Evolutionary conservation across 2,888 invertebrate genomes (phyloP).

Genomic region (Dryomyza anilis): DNA sequence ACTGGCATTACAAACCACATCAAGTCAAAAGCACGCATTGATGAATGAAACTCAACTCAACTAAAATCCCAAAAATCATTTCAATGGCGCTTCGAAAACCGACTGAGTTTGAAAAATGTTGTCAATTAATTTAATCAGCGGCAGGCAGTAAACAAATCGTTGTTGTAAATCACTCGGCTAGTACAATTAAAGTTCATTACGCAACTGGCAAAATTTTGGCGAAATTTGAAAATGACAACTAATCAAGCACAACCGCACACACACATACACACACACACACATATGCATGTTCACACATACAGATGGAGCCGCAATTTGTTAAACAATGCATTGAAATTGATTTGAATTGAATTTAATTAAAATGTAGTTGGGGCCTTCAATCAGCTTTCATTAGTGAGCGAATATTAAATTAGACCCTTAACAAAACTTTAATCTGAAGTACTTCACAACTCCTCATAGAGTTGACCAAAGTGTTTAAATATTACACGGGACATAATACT

Average conservation of each 20-base stretch:
- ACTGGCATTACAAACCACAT: background rate
- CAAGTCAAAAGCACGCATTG: background rate
- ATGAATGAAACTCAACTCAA: background rate
- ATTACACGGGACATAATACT: too few species aligned
- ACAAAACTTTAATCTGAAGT: too few species aligned
- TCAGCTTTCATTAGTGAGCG: too few species aligned
- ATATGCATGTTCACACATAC: background rate
- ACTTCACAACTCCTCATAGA: too few species aligned
- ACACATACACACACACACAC: background rate
- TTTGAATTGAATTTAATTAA: background rate
- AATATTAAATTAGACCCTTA: too few species aligned
- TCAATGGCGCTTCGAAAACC: too few species aligned
- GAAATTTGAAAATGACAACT: constrained; percentile 15
- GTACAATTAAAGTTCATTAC: constrained; percentile 8
- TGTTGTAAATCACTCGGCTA: background rate
- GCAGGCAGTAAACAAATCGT: background rate
- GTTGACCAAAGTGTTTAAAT: too few species aligned
- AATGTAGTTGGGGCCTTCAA: too few species aligned
- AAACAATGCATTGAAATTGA: background rate
- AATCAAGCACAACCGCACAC: constrained; percentile 8
- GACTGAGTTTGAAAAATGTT: background rate
- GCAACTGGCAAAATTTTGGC: background rate
- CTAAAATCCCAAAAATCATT: background rate
- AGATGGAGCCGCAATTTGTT: background rate
- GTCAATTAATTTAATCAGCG: constrained; percentile 5